These are phyloP conservation scores for Panagrolaimus sp. DNA, from an alignment of 1,140 invertebrate species.

Conservation along the genomic window DNA sequence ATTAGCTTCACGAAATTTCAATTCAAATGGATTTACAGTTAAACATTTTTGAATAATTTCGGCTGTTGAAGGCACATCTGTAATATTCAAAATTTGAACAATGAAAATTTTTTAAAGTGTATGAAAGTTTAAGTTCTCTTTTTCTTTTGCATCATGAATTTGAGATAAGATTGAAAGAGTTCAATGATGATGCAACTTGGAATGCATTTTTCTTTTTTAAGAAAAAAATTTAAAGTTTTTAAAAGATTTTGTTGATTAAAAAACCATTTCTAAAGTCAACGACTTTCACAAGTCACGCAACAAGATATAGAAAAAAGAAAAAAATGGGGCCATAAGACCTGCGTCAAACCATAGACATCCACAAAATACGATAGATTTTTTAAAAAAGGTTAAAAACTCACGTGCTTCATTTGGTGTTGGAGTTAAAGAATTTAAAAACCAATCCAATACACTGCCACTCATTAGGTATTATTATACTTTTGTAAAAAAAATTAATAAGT, in stretches of 20 bases:
- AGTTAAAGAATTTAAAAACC: constrained; percentile 37
- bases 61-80: constrained; percentile 47
- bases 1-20: constrained; percentile 52
- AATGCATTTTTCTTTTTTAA: too few species aligned
- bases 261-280: constrained; percentile 4
- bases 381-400: constrained; percentile 5
- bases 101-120: constrained; percentile 6
- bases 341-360: too few species aligned
- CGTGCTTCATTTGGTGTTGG: constrained; percentile 28
- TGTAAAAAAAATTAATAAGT: too few species aligned
- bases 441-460: constrained; percentile 40
- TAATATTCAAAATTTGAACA: constrained; percentile 22
- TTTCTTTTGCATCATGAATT: constrained; percentile 1
- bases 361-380: too few species aligned
- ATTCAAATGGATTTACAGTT: constrained; percentile 44
- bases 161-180: background rate
- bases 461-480: constrained; percentile 6
- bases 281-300: constrained; percentile 21
- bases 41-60: constrained; percentile 52
- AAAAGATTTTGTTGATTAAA: background rate
- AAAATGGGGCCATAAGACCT: too few species aligned
- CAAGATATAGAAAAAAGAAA: too few species aligned
- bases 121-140: too few species aligned
- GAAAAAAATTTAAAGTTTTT: too few species aligned
- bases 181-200: background rate